Conservation (phyloP, 2,888 invertebrate genomes). For the Formica aserva region DNA sequence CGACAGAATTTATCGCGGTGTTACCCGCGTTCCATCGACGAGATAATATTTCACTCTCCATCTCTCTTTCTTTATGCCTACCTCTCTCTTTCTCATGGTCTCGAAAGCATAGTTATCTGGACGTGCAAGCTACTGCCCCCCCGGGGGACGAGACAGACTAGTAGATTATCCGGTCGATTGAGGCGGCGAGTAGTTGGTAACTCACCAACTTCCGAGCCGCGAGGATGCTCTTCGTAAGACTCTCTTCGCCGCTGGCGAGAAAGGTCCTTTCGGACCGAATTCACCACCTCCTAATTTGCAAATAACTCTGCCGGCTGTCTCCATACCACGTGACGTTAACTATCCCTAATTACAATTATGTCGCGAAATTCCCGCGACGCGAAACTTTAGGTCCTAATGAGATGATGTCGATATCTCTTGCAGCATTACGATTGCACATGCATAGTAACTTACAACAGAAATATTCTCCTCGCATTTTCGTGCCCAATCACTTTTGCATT, state of each 20-base stretch:
- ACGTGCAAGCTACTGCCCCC: constrained; percentile 8
- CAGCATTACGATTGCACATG: neutral
- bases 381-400: constrained; percentile 38
- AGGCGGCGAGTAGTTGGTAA: constrained; percentile 70
- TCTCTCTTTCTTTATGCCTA: neutral
- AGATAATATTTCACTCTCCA: constrained; percentile 11
- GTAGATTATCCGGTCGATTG: constrained; percentile 70
- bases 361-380: constrained; percentile 55
- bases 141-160: constrained; percentile 41
- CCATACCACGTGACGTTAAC: constrained; percentile 64
- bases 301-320: constrained; percentile 61
- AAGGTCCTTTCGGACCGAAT: constrained; percentile 60
- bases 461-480: neutral
- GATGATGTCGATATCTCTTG: constrained; percentile 10
- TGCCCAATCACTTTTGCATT: neutral
- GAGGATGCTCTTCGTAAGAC: constrained; percentile 60
- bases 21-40: constrained; percentile 23
- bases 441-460: neutral
- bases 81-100: neutral
- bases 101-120: constrained; percentile 15
- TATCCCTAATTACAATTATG: constrained; percentile 71
- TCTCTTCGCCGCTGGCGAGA: constrained; percentile 55
- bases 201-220: constrained; percentile 65
- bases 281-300: constrained; percentile 64
- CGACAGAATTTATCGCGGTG: constrained; percentile 37